Conservation (phyloP, 2,113 vertebrate species). For the Pollachius pollachius region DNA sequence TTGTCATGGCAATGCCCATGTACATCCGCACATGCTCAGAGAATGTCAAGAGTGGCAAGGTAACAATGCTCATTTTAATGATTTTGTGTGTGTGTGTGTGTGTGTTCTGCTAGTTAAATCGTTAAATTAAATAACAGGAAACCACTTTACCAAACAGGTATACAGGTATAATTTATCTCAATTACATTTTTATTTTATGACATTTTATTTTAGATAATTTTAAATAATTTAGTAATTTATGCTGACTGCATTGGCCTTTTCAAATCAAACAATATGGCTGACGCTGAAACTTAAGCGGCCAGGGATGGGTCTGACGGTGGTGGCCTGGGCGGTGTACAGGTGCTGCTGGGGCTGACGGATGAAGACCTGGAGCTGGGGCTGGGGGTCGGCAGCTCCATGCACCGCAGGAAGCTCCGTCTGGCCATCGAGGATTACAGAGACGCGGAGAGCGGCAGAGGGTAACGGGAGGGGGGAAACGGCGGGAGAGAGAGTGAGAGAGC, state of each 20-base stretch:
- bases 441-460: conserved; percentile 80
- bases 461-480: conserved; percentile 36
- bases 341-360: conserved; percentile 81
- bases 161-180: no score
- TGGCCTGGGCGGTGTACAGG: conserved; percentile 57
- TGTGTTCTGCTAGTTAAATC: not conserved
- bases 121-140: not conserved
- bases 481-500: conserved; percentile 70
- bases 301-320: no score
- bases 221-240: no score
- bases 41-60: conserved; percentile 87
- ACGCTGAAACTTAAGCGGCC: no score
- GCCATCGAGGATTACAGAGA: conserved; percentile 87
- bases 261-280: no score
- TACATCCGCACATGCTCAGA: conserved; percentile 82
- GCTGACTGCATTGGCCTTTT: no score
- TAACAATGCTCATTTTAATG: conserved; percentile 30
- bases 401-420: conserved; percentile 82
- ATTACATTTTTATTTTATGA: no score
- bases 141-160: no score
- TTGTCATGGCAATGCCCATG: conserved; percentile 91
- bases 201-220: no score
- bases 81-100: not conserved
- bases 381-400: conserved; percentile 81
- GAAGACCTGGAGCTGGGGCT: conserved; percentile 83